These are phyloP conservation scores for Cheilosia impressa DNA, from an alignment of 2,888 invertebrate species.

Conservation along the genomic window DNA sequence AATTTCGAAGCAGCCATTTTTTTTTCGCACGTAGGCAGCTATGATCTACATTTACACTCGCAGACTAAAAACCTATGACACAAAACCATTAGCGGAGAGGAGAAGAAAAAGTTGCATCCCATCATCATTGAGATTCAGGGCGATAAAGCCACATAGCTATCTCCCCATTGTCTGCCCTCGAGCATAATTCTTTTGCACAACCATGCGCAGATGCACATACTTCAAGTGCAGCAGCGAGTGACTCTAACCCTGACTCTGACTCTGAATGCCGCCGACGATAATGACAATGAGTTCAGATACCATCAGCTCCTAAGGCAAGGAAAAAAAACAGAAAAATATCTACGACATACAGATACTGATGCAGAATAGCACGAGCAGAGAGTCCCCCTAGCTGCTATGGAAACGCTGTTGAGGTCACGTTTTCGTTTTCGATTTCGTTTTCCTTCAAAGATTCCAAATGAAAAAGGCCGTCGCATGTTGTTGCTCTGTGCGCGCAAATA, in stretches of 20 bases:
- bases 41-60: constrained; percentile 23
- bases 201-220: constrained; percentile 20
- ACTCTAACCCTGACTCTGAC: constrained; percentile 28
- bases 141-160: constrained; percentile 36
- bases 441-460: constrained; percentile 52
- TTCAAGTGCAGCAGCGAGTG: constrained; percentile 41
- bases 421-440: constrained; percentile 77
- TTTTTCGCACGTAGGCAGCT: neutral
- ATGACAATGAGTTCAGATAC: constrained; percentile 50
- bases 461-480: constrained; percentile 2
- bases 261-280: constrained; percentile 57
- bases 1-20: constrained; percentile 36
- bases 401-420: constrained; percentile 72
- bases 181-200: constrained; percentile 6
- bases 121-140: constrained; percentile 46
- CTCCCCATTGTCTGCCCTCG: constrained; percentile 32
- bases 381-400: constrained; percentile 21
- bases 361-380: neutral
- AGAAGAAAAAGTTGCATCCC: constrained; percentile 40
- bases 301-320: constrained; percentile 4
- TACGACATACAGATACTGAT: neutral
- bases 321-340: neutral
- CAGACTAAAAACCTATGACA: constrained; percentile 2
- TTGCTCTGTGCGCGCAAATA: constrained; percentile 20
- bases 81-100: constrained; percentile 39